A percentile compares a stretch with the other conserved stretches of the same genome.
Conservation (phyloP, 2,888 invertebrate genomes). For the Meghimatium bilineatum region DNA sequence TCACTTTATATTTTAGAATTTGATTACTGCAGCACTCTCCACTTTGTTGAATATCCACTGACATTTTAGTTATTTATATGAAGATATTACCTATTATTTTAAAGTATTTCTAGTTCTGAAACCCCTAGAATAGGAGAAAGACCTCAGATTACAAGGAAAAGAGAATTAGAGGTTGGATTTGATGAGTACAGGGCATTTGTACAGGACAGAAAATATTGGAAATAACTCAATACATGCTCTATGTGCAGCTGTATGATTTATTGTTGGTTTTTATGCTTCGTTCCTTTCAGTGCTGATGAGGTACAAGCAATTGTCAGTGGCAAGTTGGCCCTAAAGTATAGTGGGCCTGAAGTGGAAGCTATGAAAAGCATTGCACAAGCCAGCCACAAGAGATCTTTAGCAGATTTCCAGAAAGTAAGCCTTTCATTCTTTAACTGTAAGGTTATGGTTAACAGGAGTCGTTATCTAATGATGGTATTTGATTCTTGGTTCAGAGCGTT, state of each 20-base stretch:
- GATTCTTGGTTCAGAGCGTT: no score
- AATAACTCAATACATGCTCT: background rate
- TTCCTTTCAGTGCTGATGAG: conserved; percentile 88
- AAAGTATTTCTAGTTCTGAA: background rate
- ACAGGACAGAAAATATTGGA: background rate
- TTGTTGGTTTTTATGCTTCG: background rate
- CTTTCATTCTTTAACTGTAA: background rate
- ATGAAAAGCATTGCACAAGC: conserved; percentile 98
- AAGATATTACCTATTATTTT: background rate
- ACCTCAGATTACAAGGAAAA: background rate
- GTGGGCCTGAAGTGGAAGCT: conserved; percentile 95
- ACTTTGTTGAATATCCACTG: no score
- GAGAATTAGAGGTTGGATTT: background rate
- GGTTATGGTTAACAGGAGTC: no score
- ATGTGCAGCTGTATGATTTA: background rate
- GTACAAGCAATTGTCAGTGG: conserved; percentile 96
- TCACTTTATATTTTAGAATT: no score
- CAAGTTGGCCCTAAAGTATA: conserved; percentile 97
- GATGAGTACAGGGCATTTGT: background rate
- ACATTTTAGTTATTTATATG: no score
- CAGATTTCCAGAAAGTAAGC: conserved; percentile 89
- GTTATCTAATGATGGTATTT: no score
- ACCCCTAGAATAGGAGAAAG: background rate
- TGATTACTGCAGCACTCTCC: no score
- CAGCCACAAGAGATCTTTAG: conserved; percentile 95